phyloP scores from a whole-genome alignment of 1,140 invertebrate species.

The Cydia amplana region DNA sequence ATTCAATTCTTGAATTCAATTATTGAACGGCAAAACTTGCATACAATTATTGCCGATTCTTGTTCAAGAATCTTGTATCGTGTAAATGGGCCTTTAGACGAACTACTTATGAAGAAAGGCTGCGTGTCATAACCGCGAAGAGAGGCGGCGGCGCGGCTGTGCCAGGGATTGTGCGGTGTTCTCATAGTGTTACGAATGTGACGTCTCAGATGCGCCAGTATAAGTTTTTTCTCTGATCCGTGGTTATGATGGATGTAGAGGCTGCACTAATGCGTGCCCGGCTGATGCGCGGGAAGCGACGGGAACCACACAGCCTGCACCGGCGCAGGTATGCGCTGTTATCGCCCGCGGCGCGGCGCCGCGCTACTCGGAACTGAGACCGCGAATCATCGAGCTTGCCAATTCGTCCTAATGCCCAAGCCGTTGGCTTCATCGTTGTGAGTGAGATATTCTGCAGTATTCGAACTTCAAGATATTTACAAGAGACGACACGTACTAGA shows the following conservation, averaged over 20 bases:
- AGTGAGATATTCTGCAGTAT: not conserved
- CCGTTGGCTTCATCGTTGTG: not conserved
- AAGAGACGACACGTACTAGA: too few relatives aligned
- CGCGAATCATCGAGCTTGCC: constrained; percentile 2
- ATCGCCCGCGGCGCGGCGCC: constrained; percentile 46
- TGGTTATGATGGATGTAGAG: not conserved
- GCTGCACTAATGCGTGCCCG: not conserved
- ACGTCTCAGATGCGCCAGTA: not conserved
- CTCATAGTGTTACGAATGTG: not conserved
- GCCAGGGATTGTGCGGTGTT: not conserved
- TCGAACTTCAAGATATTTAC: too few relatives aligned
- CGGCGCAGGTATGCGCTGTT: constrained; percentile 49
- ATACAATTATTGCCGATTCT: too few relatives aligned
- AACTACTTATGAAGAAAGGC: not conserved
- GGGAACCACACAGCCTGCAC: constrained; percentile 44
- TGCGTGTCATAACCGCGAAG: not conserved
- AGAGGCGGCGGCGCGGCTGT: not conserved
- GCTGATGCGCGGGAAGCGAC: constrained; percentile 5
- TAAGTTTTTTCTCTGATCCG: not conserved
- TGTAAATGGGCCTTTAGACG: too few relatives aligned
- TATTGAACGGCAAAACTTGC: too few relatives aligned
- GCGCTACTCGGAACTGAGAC: constrained; percentile 47
- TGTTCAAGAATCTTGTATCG: too few relatives aligned
- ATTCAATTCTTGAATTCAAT: too few relatives aligned
- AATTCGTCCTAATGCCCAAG: not conserved